These are phyloP conservation scores for Lepidocolaptes lacrymiger DNA, from an alignment of 2,797 vertebrate genomes.

Conservation along the genomic window DNA sequence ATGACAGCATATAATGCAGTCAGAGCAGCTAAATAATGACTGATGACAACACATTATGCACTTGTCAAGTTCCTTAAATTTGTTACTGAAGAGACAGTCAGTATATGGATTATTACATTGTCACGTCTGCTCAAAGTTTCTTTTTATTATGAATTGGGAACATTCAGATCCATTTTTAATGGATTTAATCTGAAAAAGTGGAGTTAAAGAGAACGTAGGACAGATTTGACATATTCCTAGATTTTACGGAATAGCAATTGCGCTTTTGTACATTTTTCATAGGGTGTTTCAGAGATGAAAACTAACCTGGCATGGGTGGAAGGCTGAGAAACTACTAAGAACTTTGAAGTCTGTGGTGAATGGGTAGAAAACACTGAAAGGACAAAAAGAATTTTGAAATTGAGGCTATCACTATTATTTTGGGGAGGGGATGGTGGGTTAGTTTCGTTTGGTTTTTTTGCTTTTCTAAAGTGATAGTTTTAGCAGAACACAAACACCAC, in stretches of 20 bases:
- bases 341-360: background rate
- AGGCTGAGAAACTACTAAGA: background rate
- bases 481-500: background rate
- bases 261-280: background rate
- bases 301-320: background rate
- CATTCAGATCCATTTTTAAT: background rate
- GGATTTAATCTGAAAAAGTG: background rate
- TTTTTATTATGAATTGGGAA: background rate
- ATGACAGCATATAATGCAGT: background rate
- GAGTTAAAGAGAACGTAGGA: background rate
- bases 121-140: background rate
- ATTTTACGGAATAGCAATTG: background rate
- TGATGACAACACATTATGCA: background rate
- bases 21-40: background rate
- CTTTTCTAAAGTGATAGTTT: background rate
- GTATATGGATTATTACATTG: background rate
- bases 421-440: fast-evolving
- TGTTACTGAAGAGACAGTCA: background rate
- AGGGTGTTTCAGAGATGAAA: background rate
- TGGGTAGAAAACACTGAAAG: background rate
- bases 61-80: background rate
- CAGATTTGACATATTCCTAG: background rate
- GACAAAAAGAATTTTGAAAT: background rate
- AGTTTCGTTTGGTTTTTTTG: background rate
- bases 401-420: background rate